Percentiles rank a stretch among this genome's conserved stretches.
These are phyloP conservation scores for Emys orbicularis DNA, from an alignment of 2,797 vertebrate species.

Conservation along the genomic window DNA sequence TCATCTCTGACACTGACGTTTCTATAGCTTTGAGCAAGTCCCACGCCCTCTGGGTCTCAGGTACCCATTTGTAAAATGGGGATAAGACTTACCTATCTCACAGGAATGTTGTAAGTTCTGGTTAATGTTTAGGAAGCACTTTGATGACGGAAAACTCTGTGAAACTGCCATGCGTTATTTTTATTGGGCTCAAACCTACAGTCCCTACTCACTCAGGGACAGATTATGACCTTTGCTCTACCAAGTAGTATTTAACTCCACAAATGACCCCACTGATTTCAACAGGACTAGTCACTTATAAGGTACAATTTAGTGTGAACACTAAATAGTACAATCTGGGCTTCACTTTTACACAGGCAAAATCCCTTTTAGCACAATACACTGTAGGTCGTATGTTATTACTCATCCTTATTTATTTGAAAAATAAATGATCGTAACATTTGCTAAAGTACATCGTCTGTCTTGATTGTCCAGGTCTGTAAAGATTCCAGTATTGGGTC, in stretches of 20 bases:
- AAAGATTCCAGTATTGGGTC: slow-evolving; percentile 53
- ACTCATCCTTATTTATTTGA: slow-evolving; percentile 21
- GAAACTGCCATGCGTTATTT: not conserved
- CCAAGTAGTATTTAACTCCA: not conserved
- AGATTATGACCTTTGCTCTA: not conserved
- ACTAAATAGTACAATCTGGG: not conserved
- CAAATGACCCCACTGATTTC: not conserved
- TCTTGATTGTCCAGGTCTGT: slow-evolving; percentile 48
- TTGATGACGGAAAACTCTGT: not conserved
- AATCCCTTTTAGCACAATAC: slow-evolving; percentile 41
- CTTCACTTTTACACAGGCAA: not conserved
- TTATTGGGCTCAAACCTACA: not conserved
- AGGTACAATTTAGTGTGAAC: not conserved
- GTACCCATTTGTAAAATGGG: not conserved
- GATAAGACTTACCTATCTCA: not conserved
- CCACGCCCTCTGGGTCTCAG: not conserved
- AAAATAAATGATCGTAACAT: slow-evolving; percentile 66
- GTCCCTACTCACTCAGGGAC: not conserved
- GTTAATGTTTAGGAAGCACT: not conserved
- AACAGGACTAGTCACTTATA: not conserved
- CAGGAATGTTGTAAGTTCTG: not conserved
- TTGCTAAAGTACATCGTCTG: slow-evolving; percentile 55
- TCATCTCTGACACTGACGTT: not conserved
- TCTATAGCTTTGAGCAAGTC: slow-evolving; percentile 40
- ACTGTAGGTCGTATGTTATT: slow-evolving; percentile 12